Conservation (phyloP, 2,113 vertebrate genomes). For the Ptilonorhynchus violaceus region DNA sequence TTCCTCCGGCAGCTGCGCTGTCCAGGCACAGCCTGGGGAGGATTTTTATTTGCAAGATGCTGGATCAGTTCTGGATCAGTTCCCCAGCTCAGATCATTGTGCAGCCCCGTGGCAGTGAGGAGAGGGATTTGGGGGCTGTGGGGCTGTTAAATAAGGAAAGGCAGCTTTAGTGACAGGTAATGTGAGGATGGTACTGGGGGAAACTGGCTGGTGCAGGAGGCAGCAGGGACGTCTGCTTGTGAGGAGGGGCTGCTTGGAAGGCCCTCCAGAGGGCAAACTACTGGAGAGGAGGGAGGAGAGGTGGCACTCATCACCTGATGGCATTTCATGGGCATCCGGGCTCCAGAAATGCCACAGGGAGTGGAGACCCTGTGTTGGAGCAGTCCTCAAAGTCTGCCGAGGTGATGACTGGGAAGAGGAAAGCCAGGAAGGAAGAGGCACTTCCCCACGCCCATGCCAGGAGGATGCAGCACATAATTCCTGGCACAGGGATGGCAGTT, state of each 20-base stretch:
- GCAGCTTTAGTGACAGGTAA: not conserved
- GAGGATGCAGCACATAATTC: not conserved
- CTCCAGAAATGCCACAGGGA: not conserved
- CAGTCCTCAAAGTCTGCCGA: not conserved
- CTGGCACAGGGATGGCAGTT: not conserved
- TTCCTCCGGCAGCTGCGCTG: rapidly evolving
- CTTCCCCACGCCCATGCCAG: rapidly evolving
- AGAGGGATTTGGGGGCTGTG: not conserved
- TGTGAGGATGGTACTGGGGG: not conserved
- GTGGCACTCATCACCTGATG: rapidly evolving
- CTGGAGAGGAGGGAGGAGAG: not conserved
- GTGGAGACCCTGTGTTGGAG: not conserved
- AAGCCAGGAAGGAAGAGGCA: not conserved
- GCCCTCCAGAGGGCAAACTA: not conserved
- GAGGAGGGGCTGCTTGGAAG: not conserved
- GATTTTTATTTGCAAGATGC: not conserved
- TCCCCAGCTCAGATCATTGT: not conserved
- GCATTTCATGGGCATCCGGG: not conserved
- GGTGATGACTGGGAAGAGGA: not conserved
- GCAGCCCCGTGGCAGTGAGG: not conserved
- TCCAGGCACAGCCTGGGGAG: not conserved
- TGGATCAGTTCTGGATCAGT: not conserved
- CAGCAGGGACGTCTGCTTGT: not conserved
- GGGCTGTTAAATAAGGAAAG: not conserved
- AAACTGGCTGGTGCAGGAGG: not conserved